These are phyloP conservation scores for Trichomycterus rosablanca DNA, from an alignment of 2,113 vertebrate species.

Conservation along the genomic window DNA sequence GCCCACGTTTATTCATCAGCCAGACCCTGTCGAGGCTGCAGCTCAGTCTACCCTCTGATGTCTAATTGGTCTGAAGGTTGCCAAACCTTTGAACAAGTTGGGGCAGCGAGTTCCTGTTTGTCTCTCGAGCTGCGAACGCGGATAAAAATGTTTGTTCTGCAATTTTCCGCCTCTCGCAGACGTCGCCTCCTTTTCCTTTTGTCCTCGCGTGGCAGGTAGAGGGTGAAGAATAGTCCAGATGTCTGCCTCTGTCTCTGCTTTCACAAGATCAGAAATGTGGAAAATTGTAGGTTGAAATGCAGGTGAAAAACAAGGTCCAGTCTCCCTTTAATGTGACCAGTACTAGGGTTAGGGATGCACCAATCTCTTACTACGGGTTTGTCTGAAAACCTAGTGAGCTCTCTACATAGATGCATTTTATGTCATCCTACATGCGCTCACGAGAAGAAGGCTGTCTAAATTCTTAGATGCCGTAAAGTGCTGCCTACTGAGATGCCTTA, in stretches of 20 bases:
- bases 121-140: slow-evolving; percentile 56
- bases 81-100: slow-evolving; percentile 69
- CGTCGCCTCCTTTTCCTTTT: slow-evolving; percentile 6
- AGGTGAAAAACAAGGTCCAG: slow-evolving; percentile 9
- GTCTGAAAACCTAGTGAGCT: too few relatives aligned
- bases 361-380: too few relatives aligned
- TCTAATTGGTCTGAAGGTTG: slow-evolving; percentile 72
- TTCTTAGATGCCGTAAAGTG: too few relatives aligned
- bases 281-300: too few relatives aligned
- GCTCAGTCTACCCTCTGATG: slow-evolving; percentile 65
- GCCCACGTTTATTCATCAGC: slow-evolving; percentile 62
- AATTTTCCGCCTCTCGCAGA: slow-evolving; percentile 1
- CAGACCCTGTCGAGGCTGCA: slow-evolving; percentile 44
- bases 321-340: too few relatives aligned
- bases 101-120: slow-evolving; percentile 54
- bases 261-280: too few relatives aligned
- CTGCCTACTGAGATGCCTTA: too few relatives aligned
- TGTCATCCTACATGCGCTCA: too few relatives aligned
- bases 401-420: too few relatives aligned
- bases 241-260: too few relatives aligned
- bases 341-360: too few relatives aligned
- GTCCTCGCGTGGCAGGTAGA: slow-evolving; percentile 6
- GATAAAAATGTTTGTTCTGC: slow-evolving; percentile 61
- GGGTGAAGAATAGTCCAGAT: slow-evolving; percentile 23
- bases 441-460: too few relatives aligned